Percentiles rank a stretch among this genome's conserved stretches.
Conservation (phyloP, 1,140 invertebrate genomes). For the Drosophila bifasciata region DNA sequence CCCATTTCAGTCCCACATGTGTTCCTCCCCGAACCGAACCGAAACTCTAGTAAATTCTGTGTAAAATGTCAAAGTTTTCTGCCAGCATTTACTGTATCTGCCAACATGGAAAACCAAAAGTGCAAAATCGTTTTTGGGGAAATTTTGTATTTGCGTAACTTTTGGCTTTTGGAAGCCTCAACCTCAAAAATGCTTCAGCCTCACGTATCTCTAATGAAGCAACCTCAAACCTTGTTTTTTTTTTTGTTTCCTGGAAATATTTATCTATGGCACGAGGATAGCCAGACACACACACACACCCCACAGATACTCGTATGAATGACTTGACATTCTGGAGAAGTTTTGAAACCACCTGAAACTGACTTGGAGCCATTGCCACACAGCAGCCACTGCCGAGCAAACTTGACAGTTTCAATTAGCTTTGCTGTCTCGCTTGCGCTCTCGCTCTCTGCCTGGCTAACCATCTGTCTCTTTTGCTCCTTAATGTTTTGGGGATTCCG, state of each 20-base stretch:
- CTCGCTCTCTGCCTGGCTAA: neutral
- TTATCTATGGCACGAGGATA: constrained; percentile 17
- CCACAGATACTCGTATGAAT: constrained; percentile 1
- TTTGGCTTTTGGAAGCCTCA: too few relatives aligned
- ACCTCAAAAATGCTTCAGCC: constrained; percentile 1
- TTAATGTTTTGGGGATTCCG: constrained; percentile 32
- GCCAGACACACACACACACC: constrained; percentile 2
- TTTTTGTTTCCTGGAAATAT: constrained; percentile 22
- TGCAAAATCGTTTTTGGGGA: neutral
- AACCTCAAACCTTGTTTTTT: constrained; percentile 25
- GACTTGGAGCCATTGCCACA: constrained; percentile 51
- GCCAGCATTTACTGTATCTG: constrained; percentile 37
- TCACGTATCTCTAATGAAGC: constrained; percentile 35
- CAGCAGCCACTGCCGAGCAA: constrained; percentile 10
- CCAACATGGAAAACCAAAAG: constrained; percentile 11
- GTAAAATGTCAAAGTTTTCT: constrained; percentile 41
- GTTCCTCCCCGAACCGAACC: neutral
- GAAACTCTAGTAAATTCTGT: constrained; percentile 22
- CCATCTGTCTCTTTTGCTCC: neutral
- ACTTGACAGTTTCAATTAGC: constrained; percentile 72
- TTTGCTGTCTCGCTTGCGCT: constrained; percentile 13
- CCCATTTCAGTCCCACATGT: too few relatives aligned
- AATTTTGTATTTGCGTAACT: constrained; percentile 5
- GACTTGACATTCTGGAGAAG: constrained; percentile 37
- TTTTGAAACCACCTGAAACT: constrained; percentile 44